These are phyloP conservation scores for Drosophila tripunctata DNA, from an alignment of 2,888 invertebrate genomes.

Conservation along the genomic window DNA sequence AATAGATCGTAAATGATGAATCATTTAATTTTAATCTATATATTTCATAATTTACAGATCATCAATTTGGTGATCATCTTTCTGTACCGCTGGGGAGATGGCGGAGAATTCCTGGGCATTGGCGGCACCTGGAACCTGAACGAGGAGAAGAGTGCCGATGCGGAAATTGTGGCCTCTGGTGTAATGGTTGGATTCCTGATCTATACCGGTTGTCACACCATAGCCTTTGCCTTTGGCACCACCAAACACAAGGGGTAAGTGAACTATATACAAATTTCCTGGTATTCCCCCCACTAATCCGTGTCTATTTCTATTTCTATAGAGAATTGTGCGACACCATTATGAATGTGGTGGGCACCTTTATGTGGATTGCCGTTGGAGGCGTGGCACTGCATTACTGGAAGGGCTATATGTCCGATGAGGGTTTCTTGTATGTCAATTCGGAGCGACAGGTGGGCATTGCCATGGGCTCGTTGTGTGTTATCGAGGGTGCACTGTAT, in stretches of 20 bases:
- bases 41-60: slow-evolving; percentile 85
- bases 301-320: neutral
- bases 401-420: slow-evolving; percentile 93
- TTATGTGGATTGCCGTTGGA: slow-evolving; percentile 93
- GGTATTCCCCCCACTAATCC: neutral
- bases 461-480: slow-evolving; percentile 91
- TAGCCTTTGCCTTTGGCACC: slow-evolving; percentile 91
- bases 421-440: slow-evolving; percentile 89
- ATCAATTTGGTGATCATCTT: slow-evolving; percentile 92
- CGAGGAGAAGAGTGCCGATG: slow-evolving; percentile 94
- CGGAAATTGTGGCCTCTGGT: slow-evolving; percentile 94
- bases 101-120: slow-evolving; percentile 93
- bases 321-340: slow-evolving; percentile 92
- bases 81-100: slow-evolving; percentile 92
- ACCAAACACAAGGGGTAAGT: slow-evolving; percentile 90
- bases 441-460: slow-evolving; percentile 92
- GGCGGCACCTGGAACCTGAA: slow-evolving; percentile 96
- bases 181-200: slow-evolving; percentile 94
- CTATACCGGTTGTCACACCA: slow-evolving; percentile 91
- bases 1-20: slow-evolving; percentile 20
- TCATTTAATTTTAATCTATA: slow-evolving; percentile 15
- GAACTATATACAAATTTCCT: neutral
- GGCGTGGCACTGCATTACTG: slow-evolving; percentile 95
- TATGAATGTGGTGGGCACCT: slow-evolving; percentile 94
- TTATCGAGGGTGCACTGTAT: slow-evolving; percentile 92